Percentiles rank a stretch among this genome's conserved stretches.
Evolutionary conservation across 1,140 invertebrate genomes (phyloP).

Genomic region (Drosophila rhopaloa): DNA sequence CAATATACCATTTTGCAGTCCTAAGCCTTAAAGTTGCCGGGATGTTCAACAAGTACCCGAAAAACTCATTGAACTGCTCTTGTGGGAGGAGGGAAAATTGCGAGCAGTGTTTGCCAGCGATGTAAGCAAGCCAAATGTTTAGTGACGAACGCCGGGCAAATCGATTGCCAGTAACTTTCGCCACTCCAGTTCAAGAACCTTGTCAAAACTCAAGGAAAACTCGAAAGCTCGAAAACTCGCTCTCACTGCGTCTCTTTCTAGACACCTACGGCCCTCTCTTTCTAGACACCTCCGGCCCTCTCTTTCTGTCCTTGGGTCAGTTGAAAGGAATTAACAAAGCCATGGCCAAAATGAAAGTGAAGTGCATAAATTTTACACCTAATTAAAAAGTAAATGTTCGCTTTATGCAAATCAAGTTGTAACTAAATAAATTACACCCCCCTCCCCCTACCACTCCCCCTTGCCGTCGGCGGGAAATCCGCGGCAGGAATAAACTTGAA

Average conservation of each 20-base stretch:
- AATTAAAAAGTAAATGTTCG: slow-evolving; percentile 82
- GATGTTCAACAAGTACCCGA: slow-evolving; percentile 1
- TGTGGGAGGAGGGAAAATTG: not conserved
- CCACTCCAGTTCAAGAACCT: slow-evolving; percentile 11
- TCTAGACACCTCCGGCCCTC: not conserved
- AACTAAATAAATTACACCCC: slow-evolving; percentile 76
- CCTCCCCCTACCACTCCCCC: not conserved
- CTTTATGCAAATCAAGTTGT: slow-evolving; percentile 82
- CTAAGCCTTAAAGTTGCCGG: too few species aligned
- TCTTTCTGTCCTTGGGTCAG: slow-evolving; percentile 17
- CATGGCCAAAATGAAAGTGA: slow-evolving; percentile 66
- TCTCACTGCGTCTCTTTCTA: not conserved
- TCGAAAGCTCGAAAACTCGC: slow-evolving; percentile 12
- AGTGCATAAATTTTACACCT: slow-evolving; percentile 83
- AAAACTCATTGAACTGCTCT: not conserved
- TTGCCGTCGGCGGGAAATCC: not conserved
- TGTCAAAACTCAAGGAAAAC: not conserved
- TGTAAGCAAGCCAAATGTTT: not conserved
- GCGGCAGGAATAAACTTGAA: slow-evolving; percentile 16
- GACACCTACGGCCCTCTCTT: not conserved
- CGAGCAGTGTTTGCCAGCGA: not conserved
- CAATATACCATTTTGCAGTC: not conserved
- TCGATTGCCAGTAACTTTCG: slow-evolving; percentile 10
- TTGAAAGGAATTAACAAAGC: slow-evolving; percentile 37
- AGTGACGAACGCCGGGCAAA: not conserved